Base-by-base conservation (phyloP, 2,888 invertebrate species). In the Pyralis farinalis region DNA sequence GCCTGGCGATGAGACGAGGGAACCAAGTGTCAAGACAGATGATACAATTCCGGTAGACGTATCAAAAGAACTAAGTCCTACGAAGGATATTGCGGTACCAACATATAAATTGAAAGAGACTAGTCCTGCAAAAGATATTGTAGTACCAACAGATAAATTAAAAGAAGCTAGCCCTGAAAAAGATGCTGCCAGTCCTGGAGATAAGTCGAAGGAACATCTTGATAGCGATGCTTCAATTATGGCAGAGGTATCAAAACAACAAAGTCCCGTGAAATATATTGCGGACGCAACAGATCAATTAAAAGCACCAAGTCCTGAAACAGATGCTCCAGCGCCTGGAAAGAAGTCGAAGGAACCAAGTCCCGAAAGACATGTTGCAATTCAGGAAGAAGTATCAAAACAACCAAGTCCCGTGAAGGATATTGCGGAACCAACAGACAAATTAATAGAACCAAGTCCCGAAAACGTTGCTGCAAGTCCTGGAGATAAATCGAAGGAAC, bases 281-380 rank as follows among this genome's bases (percentile, higher is more conserved):
- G 12, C 32, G 10, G 3, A 3, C 1, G 5, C 25, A 4, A 1
- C 33, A 1, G 46, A 42, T 0, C 46, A 25, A n/a, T 25, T 7
- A n/a, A 25, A 44, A 20, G 45, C 28, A 6, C 27, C 28, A 1
- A 40, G 31, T 8, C 40, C 35, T 7, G 40, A 37, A 0, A 41
- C 33, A 16, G 37, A 41, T 2, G 35, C 20, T 2, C n/a, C 6
- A 9, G 16, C 4, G 5, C 25, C 25, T 8, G 1, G 3, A 5
- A 7, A 4, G 42, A 42, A 0, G 41, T 49, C 1, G 51, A 48
- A 31, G 39, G 16, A n/a, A 32, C 42, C 1, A 52, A 25, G 44
- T 12, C 42, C 46, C 12, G 28, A 30, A 7, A 27, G 35, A 30
- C 31, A 41, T 12, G 34, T 42, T 0, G n/a, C n/a, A n/a, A n/a